phyloP scores from a whole-genome alignment of 2,113 vertebrate genomes.

The Circaetus cinerascens region DNA sequence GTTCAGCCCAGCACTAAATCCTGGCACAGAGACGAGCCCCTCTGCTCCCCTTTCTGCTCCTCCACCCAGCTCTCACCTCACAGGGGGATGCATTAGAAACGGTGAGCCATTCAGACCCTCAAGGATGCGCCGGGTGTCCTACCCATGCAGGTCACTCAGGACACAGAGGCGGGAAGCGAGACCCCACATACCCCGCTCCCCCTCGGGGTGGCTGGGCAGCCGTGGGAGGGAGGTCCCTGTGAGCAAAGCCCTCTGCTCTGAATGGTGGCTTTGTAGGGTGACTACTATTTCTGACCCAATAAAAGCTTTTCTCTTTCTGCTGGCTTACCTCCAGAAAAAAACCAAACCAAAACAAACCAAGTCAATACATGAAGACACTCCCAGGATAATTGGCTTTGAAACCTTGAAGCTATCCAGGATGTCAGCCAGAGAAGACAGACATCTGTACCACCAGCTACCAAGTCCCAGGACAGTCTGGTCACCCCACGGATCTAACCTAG shows the following conservation, averaged over 20 bases:
- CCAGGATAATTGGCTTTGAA: background rate
- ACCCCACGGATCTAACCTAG: background rate
- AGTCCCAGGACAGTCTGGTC: background rate
- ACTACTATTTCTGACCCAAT: background rate
- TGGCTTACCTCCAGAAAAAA: background rate
- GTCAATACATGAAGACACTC: background rate
- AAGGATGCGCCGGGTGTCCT: background rate
- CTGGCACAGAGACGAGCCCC: background rate
- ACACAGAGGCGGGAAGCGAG: accelerated
- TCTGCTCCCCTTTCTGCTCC: background rate
- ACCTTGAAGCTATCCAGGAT: background rate
- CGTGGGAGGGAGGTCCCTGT: background rate
- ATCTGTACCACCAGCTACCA: background rate
- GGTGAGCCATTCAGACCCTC: background rate
- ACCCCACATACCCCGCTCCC: accelerated
- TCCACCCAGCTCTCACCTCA: background rate
- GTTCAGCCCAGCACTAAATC: background rate
- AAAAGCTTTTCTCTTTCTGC: background rate
- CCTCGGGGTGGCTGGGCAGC: accelerated
- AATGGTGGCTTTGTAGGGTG: accelerated
- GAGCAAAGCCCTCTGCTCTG: background rate
- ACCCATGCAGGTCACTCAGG: accelerated
- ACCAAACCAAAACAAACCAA: background rate
- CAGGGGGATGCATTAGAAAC: accelerated
- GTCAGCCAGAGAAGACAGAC: background rate